These are phyloP conservation scores for Cololabis saira DNA, from an alignment of 2,113 vertebrate species.

Conservation along the genomic window DNA sequence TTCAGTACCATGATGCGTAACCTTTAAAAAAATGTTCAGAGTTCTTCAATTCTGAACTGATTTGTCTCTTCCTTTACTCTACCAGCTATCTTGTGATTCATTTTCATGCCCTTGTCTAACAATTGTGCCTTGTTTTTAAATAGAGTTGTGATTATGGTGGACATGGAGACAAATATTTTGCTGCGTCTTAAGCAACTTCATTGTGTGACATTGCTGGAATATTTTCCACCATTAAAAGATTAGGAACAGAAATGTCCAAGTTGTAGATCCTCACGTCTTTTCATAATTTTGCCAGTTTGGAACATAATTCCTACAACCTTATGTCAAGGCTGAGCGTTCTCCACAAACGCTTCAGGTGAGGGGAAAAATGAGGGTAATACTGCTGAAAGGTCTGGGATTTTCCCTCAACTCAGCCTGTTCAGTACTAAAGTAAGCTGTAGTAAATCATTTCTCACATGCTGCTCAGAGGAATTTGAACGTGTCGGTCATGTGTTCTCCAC, in stretches of 20 bases:
- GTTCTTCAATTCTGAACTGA: too few species aligned
- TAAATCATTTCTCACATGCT: conserved; percentile 70
- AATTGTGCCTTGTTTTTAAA: not conserved
- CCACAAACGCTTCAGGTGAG: not conserved
- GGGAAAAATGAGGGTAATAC: conserved; percentile 12
- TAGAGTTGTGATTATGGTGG: not conserved
- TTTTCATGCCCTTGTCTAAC: too few species aligned
- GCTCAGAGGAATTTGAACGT: conserved; percentile 60
- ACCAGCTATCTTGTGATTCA: too few species aligned
- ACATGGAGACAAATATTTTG: not conserved
- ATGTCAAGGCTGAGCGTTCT: too few species aligned
- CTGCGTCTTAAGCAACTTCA: not conserved
- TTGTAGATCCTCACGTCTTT: not conserved
- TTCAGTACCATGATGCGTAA: too few species aligned
- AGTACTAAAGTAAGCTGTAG: conserved; percentile 40
- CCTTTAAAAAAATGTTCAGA: too few species aligned
- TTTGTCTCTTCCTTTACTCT: too few species aligned
- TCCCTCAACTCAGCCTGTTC: conserved; percentile 32
- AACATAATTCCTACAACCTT: conserved; percentile 28
- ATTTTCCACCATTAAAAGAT: not conserved
- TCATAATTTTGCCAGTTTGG: conserved; percentile 4
- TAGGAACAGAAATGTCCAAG: not conserved
- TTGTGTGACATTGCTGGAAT: not conserved
- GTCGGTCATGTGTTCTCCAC: conserved; percentile 61
- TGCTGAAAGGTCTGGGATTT: conserved; percentile 29